Evolutionary conservation across 2,797 vertebrate genomes (phyloP).

Genomic region (Hemibagrus guttatus): DNA sequence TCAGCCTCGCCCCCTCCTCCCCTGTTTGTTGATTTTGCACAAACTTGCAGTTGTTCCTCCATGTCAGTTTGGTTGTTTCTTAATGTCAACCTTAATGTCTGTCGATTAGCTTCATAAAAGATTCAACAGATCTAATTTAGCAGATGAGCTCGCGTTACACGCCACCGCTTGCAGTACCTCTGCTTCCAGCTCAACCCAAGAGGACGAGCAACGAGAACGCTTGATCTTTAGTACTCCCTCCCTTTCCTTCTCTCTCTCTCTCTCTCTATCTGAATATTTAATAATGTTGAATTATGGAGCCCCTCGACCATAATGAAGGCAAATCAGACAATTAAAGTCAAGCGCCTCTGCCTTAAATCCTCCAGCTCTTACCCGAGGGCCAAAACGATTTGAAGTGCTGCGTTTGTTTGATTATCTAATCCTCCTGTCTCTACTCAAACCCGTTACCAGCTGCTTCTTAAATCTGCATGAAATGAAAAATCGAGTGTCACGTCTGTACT

Average conservation of each 20-base stretch:
- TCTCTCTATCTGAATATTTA: conserved; percentile 80
- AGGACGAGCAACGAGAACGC: conserved; percentile 28
- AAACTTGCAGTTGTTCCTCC: not conserved
- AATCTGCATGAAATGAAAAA: conserved; percentile 32
- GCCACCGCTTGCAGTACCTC: conserved; percentile 18
- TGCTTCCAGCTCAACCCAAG: conserved; percentile 31
- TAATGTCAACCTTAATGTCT: not conserved
- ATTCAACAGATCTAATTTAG: conserved; percentile 56
- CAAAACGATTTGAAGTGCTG: conserved; percentile 80
- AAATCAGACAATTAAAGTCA: conserved; percentile 82
- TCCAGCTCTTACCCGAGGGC: conserved; percentile 75
- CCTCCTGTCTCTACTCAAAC: conserved; percentile 70
- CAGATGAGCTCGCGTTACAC: conserved; percentile 51
- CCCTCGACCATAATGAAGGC: conserved; percentile 82
- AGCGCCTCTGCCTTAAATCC: conserved; percentile 75
- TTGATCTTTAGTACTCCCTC: conserved; percentile 40
- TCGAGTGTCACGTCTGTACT: conserved; percentile 5
- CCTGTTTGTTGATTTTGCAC: conserved; percentile 3
- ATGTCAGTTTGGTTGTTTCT: not conserved
- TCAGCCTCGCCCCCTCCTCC: not conserved
- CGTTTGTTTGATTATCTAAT: conserved; percentile 82
- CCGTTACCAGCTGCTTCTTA: conserved; percentile 15
- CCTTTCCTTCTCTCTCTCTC: conserved; percentile 38
- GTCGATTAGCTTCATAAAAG: conserved; percentile 48
- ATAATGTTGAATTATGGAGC: conserved; percentile 80